phyloP scores from a whole-genome alignment of 2,888 invertebrate genomes.

The Silvanus unidentatus region DNA sequence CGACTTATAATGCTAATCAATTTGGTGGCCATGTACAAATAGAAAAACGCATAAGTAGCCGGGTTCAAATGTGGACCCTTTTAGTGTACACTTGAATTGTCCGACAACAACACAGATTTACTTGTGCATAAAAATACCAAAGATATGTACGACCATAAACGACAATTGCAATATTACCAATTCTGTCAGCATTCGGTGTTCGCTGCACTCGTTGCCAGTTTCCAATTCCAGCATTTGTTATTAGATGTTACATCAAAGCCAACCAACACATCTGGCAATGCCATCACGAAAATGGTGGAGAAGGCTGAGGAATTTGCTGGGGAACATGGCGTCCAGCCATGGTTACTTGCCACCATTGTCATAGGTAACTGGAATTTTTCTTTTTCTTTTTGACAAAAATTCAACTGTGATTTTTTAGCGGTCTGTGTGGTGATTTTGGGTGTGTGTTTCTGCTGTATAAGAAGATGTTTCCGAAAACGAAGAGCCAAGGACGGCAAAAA shows the following conservation, averaged over 20 bases:
- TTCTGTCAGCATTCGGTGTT: no score
- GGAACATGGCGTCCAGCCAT: slow-evolving; percentile 73
- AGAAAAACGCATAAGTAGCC: no score
- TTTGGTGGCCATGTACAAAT: no score
- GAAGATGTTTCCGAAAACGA: slow-evolving; percentile 85
- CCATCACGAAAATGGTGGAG: slow-evolving; percentile 7
- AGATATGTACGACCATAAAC: no score
- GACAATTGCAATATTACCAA: no score
- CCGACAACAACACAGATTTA: no score
- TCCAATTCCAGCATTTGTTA: slow-evolving; percentile 18
- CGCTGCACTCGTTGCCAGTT: slow-evolving; percentile 15
- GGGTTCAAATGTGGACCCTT: no score
- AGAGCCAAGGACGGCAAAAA: slow-evolving; percentile 93
- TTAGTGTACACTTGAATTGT: no score
- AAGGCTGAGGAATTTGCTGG: slow-evolving; percentile 33
- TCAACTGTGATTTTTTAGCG: slow-evolving; percentile 45
- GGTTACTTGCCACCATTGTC: slow-evolving; percentile 79
- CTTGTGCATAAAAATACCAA: no score
- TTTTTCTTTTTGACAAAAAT: neutral
- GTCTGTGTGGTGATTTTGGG: slow-evolving; percentile 74
- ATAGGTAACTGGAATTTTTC: slow-evolving; percentile 57
- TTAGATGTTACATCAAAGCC: slow-evolving; percentile 15
- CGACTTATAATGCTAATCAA: no score
- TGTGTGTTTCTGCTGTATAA: slow-evolving; percentile 86
- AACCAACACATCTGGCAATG: slow-evolving; percentile 13